phyloP scores from a whole-genome alignment of 2,797 vertebrate species.

The Halcyon leucocephala region DNA sequence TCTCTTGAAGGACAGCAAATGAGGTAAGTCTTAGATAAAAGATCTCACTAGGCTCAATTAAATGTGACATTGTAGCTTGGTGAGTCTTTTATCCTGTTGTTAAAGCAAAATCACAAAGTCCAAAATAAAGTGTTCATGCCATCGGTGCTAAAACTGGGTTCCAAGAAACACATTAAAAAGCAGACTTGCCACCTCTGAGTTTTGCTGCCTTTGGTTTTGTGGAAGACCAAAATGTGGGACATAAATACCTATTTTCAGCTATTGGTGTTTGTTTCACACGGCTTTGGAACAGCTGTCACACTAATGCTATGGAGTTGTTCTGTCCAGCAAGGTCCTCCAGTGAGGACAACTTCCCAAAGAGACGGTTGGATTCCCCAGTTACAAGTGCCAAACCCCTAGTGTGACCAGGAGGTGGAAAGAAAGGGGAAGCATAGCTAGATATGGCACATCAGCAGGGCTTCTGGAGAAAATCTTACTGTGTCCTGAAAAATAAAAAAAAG shows the following conservation, averaged over 20 bases:
- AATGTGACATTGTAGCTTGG: neutral
- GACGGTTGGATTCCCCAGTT: neutral
- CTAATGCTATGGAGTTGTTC: neutral
- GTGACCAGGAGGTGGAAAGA: neutral
- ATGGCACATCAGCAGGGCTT: neutral
- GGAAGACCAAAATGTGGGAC: neutral
- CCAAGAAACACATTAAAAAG: neutral
- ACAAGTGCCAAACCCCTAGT: neutral
- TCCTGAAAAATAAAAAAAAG: conserved; percentile 11
- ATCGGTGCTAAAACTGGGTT: neutral
- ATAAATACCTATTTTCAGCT: neutral
- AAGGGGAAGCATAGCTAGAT: neutral
- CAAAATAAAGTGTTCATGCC: neutral
- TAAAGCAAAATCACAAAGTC: neutral
- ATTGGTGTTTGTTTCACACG: accelerated
- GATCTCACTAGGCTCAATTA: neutral
- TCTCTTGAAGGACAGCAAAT: neutral
- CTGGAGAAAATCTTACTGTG: neutral
- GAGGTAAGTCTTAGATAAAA: neutral
- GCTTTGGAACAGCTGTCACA: neutral
- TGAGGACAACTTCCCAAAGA: neutral
- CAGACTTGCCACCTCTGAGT: neutral
- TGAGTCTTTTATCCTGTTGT: neutral
- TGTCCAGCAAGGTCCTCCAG: neutral
- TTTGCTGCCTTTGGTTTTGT: neutral